These are phyloP conservation scores for Virgularia gustaviana DNA, from an alignment of 92 coral and sea anemone species.

Conservation along the genomic window DNA sequence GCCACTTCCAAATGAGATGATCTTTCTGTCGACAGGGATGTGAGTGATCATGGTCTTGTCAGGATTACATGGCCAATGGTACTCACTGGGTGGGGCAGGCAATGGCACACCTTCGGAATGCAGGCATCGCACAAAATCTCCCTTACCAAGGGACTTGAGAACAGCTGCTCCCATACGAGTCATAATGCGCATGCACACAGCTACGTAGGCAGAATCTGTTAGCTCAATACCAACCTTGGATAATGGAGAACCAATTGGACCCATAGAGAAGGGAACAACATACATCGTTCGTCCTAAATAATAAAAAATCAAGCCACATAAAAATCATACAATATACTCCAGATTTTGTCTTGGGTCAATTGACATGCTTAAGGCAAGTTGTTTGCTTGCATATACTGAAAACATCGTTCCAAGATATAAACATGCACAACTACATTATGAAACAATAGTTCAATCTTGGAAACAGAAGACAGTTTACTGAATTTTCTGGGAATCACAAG, in stretches of 20 bases:
- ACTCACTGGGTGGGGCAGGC: conserved; percentile 56
- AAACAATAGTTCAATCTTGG: too few species aligned
- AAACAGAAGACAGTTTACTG: too few species aligned
- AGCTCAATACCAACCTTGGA: conserved; percentile 83
- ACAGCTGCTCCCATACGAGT: conserved; percentile 80
- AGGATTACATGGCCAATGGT: conserved; percentile 79
- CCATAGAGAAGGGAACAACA: conserved; percentile 86
- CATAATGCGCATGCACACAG: conserved; percentile 79
- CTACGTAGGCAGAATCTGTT: conserved; percentile 82
- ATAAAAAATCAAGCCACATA: background rate
- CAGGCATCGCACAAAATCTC: conserved; percentile 70
- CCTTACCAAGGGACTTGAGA: conserved; percentile 62
- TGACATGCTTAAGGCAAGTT: too few species aligned
- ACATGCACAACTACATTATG: too few species aligned
- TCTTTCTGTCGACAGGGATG: conserved; percentile 67
- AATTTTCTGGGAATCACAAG: too few species aligned
- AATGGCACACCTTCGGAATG: conserved; percentile 79
- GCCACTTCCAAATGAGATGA: conserved; percentile 80
- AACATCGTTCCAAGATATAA: too few species aligned
- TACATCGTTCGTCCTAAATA: conserved; percentile 79
- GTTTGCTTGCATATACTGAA: too few species aligned
- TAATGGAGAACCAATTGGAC: conserved; percentile 83
- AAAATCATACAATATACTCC: background rate
- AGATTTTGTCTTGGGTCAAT: background rate
- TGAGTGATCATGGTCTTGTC: conserved; percentile 75